Conservation (phyloP, 1,140 invertebrate genomes). For the Oncopeltus fasciatus region DNA sequence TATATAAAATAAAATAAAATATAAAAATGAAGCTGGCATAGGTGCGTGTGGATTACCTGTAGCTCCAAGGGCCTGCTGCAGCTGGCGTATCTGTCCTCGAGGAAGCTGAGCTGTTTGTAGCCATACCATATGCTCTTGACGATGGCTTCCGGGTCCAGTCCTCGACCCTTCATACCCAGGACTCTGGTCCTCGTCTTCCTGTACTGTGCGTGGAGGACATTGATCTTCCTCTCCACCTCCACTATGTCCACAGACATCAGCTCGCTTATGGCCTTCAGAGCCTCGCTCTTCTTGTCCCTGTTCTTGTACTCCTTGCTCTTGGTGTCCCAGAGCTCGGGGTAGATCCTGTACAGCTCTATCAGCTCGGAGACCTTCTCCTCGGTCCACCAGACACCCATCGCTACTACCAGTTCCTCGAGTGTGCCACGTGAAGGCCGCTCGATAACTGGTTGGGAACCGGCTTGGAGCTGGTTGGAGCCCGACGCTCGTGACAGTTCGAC, state of each 20-base stretch:
- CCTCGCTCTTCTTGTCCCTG: neutral
- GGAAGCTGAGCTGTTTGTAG: neutral
- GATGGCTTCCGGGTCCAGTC: neutral
- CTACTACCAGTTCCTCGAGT: neutral
- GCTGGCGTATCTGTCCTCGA: neutral
- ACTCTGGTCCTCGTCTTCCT: neutral
- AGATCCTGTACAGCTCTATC: neutral
- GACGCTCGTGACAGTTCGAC: too few relatives aligned
- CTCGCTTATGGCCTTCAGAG: neutral
- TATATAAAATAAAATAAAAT: too few relatives aligned
- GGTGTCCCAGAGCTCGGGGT: neutral
- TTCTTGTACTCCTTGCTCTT: neutral
- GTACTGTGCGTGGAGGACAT: neutral
- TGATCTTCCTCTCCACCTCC: neutral
- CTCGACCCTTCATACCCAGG: neutral
- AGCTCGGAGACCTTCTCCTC: neutral
- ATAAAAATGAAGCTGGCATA: too few relatives aligned
- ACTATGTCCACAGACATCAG: neutral
- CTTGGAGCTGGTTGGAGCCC: neutral
- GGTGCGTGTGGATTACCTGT: too few relatives aligned
- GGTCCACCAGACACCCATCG: neutral
- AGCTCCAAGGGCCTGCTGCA: too few relatives aligned
- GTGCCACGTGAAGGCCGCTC: neutral
- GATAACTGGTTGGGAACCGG: neutral
- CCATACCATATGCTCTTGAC: neutral